These are phyloP conservation scores for Porites lobata DNA, from an alignment of 92 coral and sea anemone species.

Conservation along the genomic window DNA sequence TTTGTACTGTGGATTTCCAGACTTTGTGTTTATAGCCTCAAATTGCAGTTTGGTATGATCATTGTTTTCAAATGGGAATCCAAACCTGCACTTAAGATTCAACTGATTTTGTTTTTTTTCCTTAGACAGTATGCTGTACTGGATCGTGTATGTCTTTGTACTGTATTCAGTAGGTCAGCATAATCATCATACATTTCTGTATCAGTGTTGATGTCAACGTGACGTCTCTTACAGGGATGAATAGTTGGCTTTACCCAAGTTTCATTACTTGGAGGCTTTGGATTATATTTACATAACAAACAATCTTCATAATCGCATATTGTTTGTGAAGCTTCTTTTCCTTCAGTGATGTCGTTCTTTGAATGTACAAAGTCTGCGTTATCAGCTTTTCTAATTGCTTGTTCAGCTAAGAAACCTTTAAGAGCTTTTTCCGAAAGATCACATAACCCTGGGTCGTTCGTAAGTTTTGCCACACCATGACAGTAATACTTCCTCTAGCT, in stretches of 20 bases:
- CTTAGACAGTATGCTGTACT: slow-evolving; percentile 70
- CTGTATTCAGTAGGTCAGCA: slow-evolving; percentile 51
- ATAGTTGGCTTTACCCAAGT: slow-evolving; percentile 55
- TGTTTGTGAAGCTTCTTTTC: slow-evolving; percentile 59
- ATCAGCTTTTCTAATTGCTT: too few species aligned
- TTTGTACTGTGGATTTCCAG: slow-evolving; percentile 49
- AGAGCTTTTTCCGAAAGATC: too few species aligned
- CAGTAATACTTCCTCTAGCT: slow-evolving; percentile 44
- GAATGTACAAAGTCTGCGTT: too few species aligned
- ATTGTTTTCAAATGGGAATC: slow-evolving; percentile 65
- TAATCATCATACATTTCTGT: slow-evolving; percentile 43
- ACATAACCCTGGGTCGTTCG: too few species aligned
- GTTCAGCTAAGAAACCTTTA: too few species aligned
- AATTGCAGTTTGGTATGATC: slow-evolving; percentile 60
- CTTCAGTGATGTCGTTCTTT: slow-evolving; percentile 13
- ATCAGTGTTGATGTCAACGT: slow-evolving; percentile 13
- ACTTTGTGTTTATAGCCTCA: slow-evolving; percentile 65
- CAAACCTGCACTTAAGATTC: slow-evolving; percentile 62
- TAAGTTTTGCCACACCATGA: slow-evolving; percentile 30
- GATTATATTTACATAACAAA: slow-evolving; percentile 51
- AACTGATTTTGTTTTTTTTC: slow-evolving; percentile 18
- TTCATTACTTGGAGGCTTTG: slow-evolving; percentile 29
- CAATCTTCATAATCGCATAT: slow-evolving; percentile 63
- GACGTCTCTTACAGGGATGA: slow-evolving; percentile 65
- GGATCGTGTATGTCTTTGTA: slow-evolving; percentile 70